Base-by-base conservation (phyloP, 2,888 invertebrate genomes). In the Panorpa germanica region DNA sequence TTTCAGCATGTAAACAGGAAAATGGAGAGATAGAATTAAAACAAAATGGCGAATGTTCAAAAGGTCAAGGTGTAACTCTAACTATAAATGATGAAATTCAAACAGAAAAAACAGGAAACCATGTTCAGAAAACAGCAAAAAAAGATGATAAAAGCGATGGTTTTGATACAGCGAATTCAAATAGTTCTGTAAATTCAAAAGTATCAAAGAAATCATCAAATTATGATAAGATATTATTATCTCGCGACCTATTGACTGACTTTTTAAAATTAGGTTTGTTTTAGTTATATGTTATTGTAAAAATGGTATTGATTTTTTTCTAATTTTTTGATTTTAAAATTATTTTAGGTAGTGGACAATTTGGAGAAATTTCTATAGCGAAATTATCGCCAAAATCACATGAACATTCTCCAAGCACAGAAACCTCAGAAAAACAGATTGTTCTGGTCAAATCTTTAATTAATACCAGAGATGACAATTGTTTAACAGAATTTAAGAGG, bases 311-410 rank as follows among this genome's bases (percentile, higher is more conserved):
- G 15, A n/a, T n/a, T 3, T n/a, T 10, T n/a, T 15, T 17, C 3
- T 19, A 5, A 20, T 21, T 21, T 27, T 34, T 27, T 8, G 13
- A 16, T 24, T 23, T 3, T 33, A 17, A 31, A 34, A 28, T 5
- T 28, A 26, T 38, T 43, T 10, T 40, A 74, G 81, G 90, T 11
- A 76, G 86, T 14, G 90, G 93, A 2, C 82, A 86, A 43, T 93
- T 86, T 45, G 93, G 93, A 0, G 91, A 91, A 42, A 78, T 93
- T 1, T 73, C 80, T 43, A 58, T 88, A 21, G 86, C 81, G 27
- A 83, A 65, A 39, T 31, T 18, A 57, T 41, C 12, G 37, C 0
- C 53, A 55, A 18, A 41, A 52, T 13, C 13, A 25, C 21, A 22
- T 0, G 51, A 53, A 3, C 31, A 18, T n/a, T 39, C 39, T 2